These are phyloP conservation scores for Cremastinae sp. DNA, from an alignment of 2,888 invertebrate genomes.

Conservation along the genomic window DNA sequence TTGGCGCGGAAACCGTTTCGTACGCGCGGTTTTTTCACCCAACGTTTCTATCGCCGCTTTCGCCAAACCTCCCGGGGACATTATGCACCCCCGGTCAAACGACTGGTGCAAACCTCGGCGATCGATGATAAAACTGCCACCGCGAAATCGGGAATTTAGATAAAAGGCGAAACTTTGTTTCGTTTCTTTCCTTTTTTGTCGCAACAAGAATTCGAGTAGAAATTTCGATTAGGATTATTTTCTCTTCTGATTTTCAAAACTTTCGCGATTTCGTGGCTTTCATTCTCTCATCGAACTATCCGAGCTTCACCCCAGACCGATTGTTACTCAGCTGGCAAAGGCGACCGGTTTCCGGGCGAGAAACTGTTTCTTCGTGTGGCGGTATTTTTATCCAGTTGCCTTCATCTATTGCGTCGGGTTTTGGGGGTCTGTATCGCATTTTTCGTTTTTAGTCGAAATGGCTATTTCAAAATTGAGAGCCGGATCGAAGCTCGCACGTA, in stretches of 20 bases:
- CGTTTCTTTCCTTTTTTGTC: neutral
- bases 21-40: conserved; percentile 61
- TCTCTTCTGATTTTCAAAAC: conserved; percentile 51
- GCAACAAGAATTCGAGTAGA: neutral
- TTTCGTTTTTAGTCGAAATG: conserved; percentile 81
- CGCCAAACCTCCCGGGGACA: conserved; percentile 69
- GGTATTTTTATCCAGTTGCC: conserved; percentile 80
- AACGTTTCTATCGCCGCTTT: conserved; percentile 71
- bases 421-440: conserved; percentile 83
- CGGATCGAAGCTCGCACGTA: conserved; percentile 80
- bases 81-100: conserved; percentile 76
- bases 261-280: conserved; percentile 33
- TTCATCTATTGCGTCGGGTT: conserved; percentile 89
- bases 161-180: conserved; percentile 21
- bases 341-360: conserved; percentile 79
- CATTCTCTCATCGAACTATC: conserved; percentile 31
- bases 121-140: conserved; percentile 18
- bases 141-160: conserved; percentile 20
- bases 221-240: conserved; percentile 25
- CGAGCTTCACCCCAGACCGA: conserved; percentile 19
- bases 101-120: conserved; percentile 12
- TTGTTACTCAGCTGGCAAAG: conserved; percentile 67
- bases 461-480: conserved; percentile 89
- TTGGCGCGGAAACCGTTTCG: conserved; percentile 80
- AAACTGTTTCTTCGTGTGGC: conserved; percentile 79